A percentile compares a stretch with the other conserved stretches of the same genome.
Conservation (phyloP, 2,113 vertebrate species). For the Macaca mulatta region DNA sequence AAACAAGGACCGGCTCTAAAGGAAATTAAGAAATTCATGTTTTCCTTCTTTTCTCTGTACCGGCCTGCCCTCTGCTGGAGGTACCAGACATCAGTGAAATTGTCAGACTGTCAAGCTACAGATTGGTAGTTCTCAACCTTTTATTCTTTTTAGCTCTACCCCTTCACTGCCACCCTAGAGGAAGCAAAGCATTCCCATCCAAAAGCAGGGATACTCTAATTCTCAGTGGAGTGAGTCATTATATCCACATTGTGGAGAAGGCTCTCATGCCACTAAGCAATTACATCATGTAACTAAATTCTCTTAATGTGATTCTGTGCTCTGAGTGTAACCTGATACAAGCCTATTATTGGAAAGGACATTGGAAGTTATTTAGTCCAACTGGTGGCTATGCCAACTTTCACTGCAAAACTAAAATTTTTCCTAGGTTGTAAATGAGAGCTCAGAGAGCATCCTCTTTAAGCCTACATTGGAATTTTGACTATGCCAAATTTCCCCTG, state of each 20-base stretch:
- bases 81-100: not conserved
- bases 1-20: not conserved
- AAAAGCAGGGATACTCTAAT: not conserved
- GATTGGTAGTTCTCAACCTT: not conserved
- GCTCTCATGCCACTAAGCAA: not conserved
- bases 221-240: not conserved
- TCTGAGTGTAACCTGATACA: not conserved
- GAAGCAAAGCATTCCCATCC: not conserved
- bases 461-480: not conserved
- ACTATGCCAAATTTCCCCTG: not conserved
- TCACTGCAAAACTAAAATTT: not conserved
- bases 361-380: not conserved
- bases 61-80: conserved; percentile 74
- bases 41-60: conserved; percentile 26
- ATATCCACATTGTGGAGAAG: not conserved
- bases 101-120: not conserved
- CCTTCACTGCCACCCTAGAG: not conserved
- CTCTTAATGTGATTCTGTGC: not conserved
- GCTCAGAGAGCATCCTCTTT: not conserved
- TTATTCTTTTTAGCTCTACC: not conserved
- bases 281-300: not conserved
- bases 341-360: not conserved
- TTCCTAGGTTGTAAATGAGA: not conserved
- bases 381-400: not conserved
- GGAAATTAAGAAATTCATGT: not conserved